Evolutionary conservation across 2,888 invertebrate genomes (phyloP), one percentile per base, ranked within the genome.

Genomic region (Megamerina dolium): DNA sequence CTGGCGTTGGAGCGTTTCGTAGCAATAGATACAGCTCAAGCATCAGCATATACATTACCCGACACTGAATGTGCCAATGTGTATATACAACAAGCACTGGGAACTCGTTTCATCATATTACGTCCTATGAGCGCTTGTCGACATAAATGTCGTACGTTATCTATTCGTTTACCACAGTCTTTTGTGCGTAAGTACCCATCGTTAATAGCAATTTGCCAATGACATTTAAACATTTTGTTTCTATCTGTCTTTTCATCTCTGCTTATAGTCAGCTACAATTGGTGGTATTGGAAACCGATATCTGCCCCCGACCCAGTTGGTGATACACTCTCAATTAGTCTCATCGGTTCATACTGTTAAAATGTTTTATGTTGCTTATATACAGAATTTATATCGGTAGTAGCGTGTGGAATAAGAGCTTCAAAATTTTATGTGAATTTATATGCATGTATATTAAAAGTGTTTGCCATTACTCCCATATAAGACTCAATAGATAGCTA

Each of bases 31-130:
- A 86, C 86, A 55, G 74, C 79, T 26, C 76, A 78, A 59, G 79
- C 85, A 41, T 73, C 75, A 18, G 70, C 76, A 19, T 88, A 87
- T 61, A 66, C 72, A 48, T 69, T 90, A 66, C 89, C 90, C 9
- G 81, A 85, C 58, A 83, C 87, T 10, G 89, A 90, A 68, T 90
- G 90, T 63, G 83, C 83, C 55, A 86, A 83, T 68, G 81, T 88
- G 39, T 83, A 87, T 68, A 62, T 89, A 12, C 75, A 83, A 50
- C 84, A 84, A 63, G 79, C 82, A 9, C 78, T 77, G 61, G 91
- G 91, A 10, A 77, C 78, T 40, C 77, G 90, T 58, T 77, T 80
- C 40, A 77, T 91, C 49, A 75, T 83, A 43, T 68, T 92, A 44
- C 74, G 79, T 50, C 89, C 91, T n/a, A 83, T 87, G 29, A 77